These are phyloP conservation scores for Aurelia sp. DNA, from an alignment of 30 jellyfish, hydroid and myxozoan species.

Conservation along the genomic window DNA sequence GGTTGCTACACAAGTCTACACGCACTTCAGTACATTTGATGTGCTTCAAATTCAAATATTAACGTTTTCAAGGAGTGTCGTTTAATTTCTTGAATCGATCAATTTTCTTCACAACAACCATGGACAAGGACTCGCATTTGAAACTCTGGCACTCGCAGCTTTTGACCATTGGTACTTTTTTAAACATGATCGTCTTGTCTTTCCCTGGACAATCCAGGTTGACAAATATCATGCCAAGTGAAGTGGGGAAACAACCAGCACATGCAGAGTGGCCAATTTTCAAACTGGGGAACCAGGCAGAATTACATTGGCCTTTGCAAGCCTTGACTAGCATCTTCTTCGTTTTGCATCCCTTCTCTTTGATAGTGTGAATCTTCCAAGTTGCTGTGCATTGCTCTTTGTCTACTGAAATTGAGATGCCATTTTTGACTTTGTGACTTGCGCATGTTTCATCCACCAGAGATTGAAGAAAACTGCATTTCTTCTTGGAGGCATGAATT, in stretches of 20 bases:
- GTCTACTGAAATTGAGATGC: too few species aligned
- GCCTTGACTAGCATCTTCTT: background rate
- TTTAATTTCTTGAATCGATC: background rate
- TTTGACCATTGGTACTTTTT: background rate
- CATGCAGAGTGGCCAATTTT: slow-evolving; percentile 29
- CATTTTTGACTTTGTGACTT: too few species aligned
- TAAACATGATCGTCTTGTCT: slow-evolving; percentile 1
- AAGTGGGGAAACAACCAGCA: slow-evolving; percentile 34
- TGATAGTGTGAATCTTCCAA: slow-evolving; percentile 3
- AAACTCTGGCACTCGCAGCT: slow-evolving; percentile 45
- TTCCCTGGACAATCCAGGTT: slow-evolving; percentile 33
- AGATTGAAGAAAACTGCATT: too few species aligned
- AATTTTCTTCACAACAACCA: background rate
- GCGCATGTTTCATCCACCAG: too few species aligned
- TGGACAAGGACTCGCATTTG: slow-evolving; percentile 6
- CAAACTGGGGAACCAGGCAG: slow-evolving; percentile 48
- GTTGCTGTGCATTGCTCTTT: slow-evolving; percentile 20
- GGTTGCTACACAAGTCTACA: too few species aligned
- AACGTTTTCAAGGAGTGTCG: background rate
- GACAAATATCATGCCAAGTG: background rate
- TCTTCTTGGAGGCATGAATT: too few species aligned
- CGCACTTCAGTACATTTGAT: too few species aligned
- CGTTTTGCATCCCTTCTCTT: slow-evolving; percentile 41
- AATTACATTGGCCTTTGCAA: slow-evolving; percentile 40
- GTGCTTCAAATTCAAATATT: too few species aligned